Evolutionary conservation across 2,797 vertebrate species (phyloP).

Genomic region (Gallirallus australis): DNA sequence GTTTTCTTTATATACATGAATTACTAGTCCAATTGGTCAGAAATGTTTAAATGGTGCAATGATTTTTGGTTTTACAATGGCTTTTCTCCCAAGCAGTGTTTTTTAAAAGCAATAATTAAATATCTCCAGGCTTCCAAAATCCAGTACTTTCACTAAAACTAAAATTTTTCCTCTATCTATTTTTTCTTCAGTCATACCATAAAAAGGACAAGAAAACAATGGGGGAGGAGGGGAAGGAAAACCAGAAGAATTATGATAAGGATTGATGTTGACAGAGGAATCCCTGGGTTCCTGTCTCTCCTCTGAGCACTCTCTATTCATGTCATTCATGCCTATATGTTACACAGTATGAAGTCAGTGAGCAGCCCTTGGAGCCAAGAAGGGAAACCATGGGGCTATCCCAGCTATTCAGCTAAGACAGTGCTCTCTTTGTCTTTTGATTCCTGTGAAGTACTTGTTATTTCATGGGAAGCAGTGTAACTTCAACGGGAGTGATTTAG

Average conservation of each 20-base stretch:
- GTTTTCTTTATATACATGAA: not conserved
- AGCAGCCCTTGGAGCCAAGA: not conserved
- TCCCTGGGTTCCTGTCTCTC: not conserved
- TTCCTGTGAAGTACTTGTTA: not conserved
- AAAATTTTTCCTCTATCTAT: not conserved
- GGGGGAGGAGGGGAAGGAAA: not conserved
- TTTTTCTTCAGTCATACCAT: not conserved
- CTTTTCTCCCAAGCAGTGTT: not conserved
- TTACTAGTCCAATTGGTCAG: not conserved
- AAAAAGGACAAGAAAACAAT: not conserved
- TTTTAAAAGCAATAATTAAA: not conserved
- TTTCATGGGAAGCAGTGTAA: not conserved
- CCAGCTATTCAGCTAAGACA: not conserved
- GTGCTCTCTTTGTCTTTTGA: conserved; percentile 5
- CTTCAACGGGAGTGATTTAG: not conserved
- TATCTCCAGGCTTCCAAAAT: not conserved
- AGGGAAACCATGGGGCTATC: not conserved
- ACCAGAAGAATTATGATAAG: not conserved
- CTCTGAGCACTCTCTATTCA: not conserved
- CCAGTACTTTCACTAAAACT: not conserved
- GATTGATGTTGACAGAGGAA: not conserved
- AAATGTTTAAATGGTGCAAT: not conserved
- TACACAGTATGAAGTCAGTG: not conserved
- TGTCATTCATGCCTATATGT: not conserved
- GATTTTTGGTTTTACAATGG: not conserved